Evolutionary conservation across 2,888 invertebrate species (phyloP).

Genomic region (Eledone cirrhosa): DNA sequence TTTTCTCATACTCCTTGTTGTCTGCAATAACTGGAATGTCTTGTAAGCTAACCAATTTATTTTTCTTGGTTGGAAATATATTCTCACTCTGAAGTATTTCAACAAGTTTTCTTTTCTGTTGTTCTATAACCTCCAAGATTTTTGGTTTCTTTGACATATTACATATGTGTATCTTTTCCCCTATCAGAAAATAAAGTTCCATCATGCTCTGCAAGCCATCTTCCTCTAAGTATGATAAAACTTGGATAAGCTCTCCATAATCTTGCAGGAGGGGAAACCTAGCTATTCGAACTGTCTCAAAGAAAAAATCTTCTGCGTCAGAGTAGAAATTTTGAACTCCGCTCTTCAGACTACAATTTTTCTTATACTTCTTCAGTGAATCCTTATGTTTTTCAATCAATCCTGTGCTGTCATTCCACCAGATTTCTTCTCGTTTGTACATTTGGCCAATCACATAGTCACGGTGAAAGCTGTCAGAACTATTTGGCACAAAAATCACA

Average conservation of each 20-base stretch:
- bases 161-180: neutral
- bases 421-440: conserved; percentile 53
- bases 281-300: conserved; percentile 41
- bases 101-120: conserved; percentile 30
- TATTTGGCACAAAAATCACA: conserved; percentile 55
- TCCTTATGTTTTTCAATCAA: conserved; percentile 51
- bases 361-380: conserved; percentile 46
- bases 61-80: conserved; percentile 54
- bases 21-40: conserved; percentile 61
- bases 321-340: conserved; percentile 37
- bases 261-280: conserved; percentile 47
- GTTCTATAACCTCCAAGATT: neutral
- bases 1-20: conserved; percentile 50
- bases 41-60: conserved; percentile 51
- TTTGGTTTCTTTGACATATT: neutral
- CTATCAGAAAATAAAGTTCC: neutral
- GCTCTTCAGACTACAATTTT: conserved; percentile 45
- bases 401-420: conserved; percentile 59
- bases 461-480: conserved; percentile 20
- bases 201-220: conserved; percentile 1
- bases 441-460: conserved; percentile 44
- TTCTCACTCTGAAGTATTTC: conserved; percentile 37
- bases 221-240: neutral
- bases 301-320: conserved; percentile 38
- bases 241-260: conserved; percentile 46